These are phyloP conservation scores for Mus spicilegus DNA, from an alignment of 2,113 vertebrate genomes.

Conservation along the genomic window DNA sequence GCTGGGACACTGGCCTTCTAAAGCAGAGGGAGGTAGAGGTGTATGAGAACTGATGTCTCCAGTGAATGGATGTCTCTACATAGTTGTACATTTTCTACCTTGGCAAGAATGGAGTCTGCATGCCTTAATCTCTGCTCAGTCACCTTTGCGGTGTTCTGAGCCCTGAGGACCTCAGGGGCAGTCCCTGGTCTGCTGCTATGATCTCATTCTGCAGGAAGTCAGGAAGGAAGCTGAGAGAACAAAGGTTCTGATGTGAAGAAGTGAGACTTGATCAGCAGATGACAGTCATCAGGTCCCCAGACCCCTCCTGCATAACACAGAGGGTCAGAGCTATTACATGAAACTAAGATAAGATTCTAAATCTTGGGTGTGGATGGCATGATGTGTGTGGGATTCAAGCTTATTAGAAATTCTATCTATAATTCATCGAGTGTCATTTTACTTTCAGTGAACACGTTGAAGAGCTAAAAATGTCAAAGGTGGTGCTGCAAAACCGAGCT, in stretches of 20 bases:
- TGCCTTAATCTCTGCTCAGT: not conserved
- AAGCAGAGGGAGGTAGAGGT: not conserved
- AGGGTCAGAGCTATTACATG: not conserved
- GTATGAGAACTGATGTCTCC: not conserved
- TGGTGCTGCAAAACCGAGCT: slow-evolving; percentile 24
- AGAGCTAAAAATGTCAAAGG: slow-evolving; percentile 42
- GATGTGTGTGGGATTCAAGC: not conserved
- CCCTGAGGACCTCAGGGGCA: not conserved
- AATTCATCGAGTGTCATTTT: not conserved
- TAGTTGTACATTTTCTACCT: not conserved
- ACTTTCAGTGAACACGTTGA: not conserved
- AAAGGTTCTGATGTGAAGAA: not conserved
- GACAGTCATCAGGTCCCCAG: not conserved
- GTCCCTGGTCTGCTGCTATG: not conserved
- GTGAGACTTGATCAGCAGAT: not conserved
- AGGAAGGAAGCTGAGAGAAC: not conserved
- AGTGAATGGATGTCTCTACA: not conserved
- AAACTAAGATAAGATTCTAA: not conserved
- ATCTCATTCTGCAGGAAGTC: not conserved
- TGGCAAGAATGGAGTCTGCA: not conserved
- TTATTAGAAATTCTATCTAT: not conserved
- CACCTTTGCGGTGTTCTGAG: not conserved
- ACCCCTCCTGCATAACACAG: not conserved
- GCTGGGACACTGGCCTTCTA: not conserved
- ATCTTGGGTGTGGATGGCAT: not conserved